Evolutionary conservation across 2,797 vertebrate genomes (phyloP), one percentile per base, ranked within the genome.

Genomic region (Mastacembelus armatus): DNA sequence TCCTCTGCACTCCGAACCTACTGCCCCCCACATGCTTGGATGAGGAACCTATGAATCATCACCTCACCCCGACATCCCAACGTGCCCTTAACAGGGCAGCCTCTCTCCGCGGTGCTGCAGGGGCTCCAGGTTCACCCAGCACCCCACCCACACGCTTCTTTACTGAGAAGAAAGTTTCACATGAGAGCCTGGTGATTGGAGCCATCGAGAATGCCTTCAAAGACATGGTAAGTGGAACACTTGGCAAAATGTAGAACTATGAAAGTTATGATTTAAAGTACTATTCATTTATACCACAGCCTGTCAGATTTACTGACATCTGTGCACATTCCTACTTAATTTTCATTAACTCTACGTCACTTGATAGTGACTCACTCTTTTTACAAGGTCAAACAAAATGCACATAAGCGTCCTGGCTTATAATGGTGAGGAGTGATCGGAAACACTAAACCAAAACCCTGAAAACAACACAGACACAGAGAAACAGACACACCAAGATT

Each of bases 131-230:
- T 5, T 97, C 97, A 0, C 96, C 97, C 16, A 93, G 95, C 86
- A 92, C 94, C 0, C 94, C 94, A 0, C 94, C 95, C 2, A 92
- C 96, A 0, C 96, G 97, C 60, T 98, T 98, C 93, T 98, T 98
- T 68, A 96, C 94, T 0, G 97, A 99, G 89, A 99, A 98, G 93
- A 98, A 98, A 77, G 95, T 99, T 47, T 94, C 94, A 1, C 97
- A 97, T 0, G 96, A 98, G 90, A 96, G 96, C 89, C 92, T 99
- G 72, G 94, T 99, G 78, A 92, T 96, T 11, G 98, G 98, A 21
- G 98, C 98, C 66, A 94, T 99, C 7, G 98, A 99, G 90, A 97
- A 96, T 6, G 96, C 98, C 0, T 99, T 98, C 90, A 98, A 94
- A 88, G 96, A 98, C 77, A 98, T 99, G 97, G 97, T 99, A 92